A percentile compares a stretch with the other conserved stretches of the same genome.
Evolutionary conservation across 2,888 invertebrate genomes (phyloP).

Genomic region (Dasysyrphus tricinctus): DNA sequence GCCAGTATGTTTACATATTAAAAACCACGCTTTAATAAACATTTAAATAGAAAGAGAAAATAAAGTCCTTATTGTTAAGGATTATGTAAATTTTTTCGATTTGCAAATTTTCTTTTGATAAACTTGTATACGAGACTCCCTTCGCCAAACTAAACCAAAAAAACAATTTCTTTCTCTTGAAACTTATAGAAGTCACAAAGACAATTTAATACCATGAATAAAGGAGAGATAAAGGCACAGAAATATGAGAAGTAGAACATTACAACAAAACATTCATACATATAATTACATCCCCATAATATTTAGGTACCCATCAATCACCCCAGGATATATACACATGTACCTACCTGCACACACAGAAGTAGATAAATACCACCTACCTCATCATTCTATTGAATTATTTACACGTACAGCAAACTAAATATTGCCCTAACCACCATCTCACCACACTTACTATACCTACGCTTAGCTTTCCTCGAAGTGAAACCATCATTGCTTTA

Average conservation of each 20-base stretch:
- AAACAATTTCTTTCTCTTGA: too few relatives aligned
- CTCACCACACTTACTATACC: constrained; percentile 9
- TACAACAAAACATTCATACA: not conserved
- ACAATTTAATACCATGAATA: not conserved
- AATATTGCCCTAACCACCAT: not conserved
- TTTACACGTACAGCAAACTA: constrained; percentile 11
- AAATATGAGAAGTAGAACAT: not conserved
- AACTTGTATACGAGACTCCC: too few relatives aligned
- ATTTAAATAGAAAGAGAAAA: too few relatives aligned
- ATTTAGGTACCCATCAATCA: constrained; percentile 5
- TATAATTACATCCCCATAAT: constrained; percentile 12
- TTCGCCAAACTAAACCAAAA: too few relatives aligned
- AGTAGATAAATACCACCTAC: not conserved
- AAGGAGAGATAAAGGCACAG: not conserved
- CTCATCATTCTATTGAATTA: constrained; percentile 25
- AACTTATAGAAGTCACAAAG: too few relatives aligned
- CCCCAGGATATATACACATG: constrained; percentile 5
- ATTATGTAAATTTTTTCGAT: too few relatives aligned
- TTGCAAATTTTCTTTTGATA: too few relatives aligned
- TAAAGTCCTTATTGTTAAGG: too few relatives aligned
- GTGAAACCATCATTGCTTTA: constrained; percentile 13
- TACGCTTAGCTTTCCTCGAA: constrained; percentile 4
- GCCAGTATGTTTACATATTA: too few relatives aligned
- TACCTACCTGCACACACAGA: not conserved
- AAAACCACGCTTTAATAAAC: too few relatives aligned